Evolutionary conservation across 2,797 vertebrate species (phyloP).

Genomic region (Gila robusta): DNA sequence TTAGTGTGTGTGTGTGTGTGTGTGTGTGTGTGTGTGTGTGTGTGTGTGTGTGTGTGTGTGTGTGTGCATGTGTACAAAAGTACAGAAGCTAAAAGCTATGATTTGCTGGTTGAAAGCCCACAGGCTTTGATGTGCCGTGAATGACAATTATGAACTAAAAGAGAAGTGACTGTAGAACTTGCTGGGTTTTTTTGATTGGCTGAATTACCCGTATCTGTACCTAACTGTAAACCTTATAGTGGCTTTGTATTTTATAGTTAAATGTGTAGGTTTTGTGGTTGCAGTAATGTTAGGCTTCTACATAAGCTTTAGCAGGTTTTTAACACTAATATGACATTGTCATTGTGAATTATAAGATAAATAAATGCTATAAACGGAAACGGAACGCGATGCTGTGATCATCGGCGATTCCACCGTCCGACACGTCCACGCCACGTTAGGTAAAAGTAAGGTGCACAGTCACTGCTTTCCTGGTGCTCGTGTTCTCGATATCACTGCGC

Average conservation of each 20-base stretch:
- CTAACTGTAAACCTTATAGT: background rate
- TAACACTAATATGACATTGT: background rate
- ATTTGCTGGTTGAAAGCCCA: constrained; percentile 22
- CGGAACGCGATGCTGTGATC: no score
- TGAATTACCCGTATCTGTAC: background rate
- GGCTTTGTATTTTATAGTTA: background rate
- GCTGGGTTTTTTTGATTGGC: background rate
- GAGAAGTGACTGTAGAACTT: background rate
- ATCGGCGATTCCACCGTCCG: no score
- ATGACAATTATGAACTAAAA: constrained; percentile 13
- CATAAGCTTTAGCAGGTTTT: background rate
- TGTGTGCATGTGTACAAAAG: constrained; percentile 14
- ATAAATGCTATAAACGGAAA: background rate
- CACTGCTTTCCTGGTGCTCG: no score
- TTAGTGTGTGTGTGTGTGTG: constrained; percentile 14
- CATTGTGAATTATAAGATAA: background rate
- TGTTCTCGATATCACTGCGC: no score
- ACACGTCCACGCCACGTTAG: no score
- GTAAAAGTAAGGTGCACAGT: no score
- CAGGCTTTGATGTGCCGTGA: constrained; percentile 29
- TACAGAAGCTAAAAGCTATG: constrained; percentile 32
- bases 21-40: constrained; percentile 31
- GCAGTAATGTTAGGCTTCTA: background rate
- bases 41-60: constrained; percentile 2
- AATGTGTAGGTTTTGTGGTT: background rate